Conservation (phyloP, 2,888 invertebrate species). For the Baronia brevicornis region DNA sequence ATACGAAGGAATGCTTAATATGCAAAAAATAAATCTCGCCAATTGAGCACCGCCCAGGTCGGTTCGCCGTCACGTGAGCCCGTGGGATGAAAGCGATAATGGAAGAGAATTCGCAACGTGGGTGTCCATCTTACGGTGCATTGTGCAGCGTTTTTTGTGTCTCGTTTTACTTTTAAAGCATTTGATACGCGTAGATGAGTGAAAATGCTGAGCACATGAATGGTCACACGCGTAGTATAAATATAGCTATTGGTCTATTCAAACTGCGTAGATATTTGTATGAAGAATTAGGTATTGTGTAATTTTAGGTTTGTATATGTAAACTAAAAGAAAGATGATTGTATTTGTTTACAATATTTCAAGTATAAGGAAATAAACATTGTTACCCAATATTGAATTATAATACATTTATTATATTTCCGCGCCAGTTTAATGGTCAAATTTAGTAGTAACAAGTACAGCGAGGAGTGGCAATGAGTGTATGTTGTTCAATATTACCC, state of each 20-base stretch:
- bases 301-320: no score
- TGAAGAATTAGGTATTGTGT: neutral
- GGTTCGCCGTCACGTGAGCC: conserved; percentile 65
- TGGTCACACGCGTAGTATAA: conserved; percentile 45
- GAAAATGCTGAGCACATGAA: conserved; percentile 55
- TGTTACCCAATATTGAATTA: no score
- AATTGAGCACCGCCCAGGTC: conserved; percentile 45
- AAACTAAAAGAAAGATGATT: no score
- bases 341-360: no score
- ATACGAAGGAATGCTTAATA: conserved; percentile 44
- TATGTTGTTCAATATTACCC: no score
- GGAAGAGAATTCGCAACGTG: conserved; percentile 59
- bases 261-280: conserved; percentile 28
- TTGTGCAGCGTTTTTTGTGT: conserved; percentile 59
- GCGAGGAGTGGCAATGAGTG: no score
- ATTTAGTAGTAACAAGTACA: no score
- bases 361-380: no score
- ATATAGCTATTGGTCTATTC: no score
- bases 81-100: conserved; percentile 61
- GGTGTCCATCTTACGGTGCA: conserved; percentile 58
- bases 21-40: conserved; percentile 52
- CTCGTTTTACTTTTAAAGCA: conserved; percentile 26
- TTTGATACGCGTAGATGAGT: conserved; percentile 46
- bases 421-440: no score
- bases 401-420: no score